phyloP scores from a whole-genome alignment of 2,888 invertebrate genomes.

The Myopa testacea region DNA sequence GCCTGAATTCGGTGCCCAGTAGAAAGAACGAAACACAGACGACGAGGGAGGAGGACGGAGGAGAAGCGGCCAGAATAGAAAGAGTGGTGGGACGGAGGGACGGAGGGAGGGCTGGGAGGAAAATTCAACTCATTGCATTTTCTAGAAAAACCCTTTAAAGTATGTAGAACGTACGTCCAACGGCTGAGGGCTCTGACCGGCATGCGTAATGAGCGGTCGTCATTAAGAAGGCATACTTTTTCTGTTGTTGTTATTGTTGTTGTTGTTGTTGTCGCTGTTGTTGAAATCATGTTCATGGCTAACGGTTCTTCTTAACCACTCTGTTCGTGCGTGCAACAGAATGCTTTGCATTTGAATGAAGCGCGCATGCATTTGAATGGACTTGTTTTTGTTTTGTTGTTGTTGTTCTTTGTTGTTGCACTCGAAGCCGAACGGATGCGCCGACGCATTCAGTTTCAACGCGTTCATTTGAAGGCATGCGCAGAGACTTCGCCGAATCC shows the following conservation, averaged over 20 bases:
- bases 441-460: conserved; percentile 14
- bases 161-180: neutral
- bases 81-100: too few relatives aligned
- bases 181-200: neutral
- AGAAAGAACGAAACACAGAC: neutral
- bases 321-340: conserved; percentile 7
- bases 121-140: neutral
- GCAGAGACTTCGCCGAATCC: neutral
- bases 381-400: neutral
- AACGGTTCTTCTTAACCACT: conserved; percentile 12
- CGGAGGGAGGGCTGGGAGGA: neutral
- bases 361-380: neutral
- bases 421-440: conserved; percentile 24
- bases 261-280: neutral
- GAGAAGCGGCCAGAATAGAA: neutral
- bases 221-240: neutral
- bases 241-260: neutral
- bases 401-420: neutral
- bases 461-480: conserved; percentile 1
- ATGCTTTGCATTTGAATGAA: conserved; percentile 15
- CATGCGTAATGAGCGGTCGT: conserved; percentile 29
- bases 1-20: neutral
- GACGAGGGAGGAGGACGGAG: neutral
- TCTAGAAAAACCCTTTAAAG: conserved; percentile 1
- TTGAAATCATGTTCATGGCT: neutral